Percentiles rank a stretch among this genome's conserved stretches.
Evolutionary conservation across 2,888 invertebrate genomes (phyloP).

Genomic region (Pyrrhia umbra): DNA sequence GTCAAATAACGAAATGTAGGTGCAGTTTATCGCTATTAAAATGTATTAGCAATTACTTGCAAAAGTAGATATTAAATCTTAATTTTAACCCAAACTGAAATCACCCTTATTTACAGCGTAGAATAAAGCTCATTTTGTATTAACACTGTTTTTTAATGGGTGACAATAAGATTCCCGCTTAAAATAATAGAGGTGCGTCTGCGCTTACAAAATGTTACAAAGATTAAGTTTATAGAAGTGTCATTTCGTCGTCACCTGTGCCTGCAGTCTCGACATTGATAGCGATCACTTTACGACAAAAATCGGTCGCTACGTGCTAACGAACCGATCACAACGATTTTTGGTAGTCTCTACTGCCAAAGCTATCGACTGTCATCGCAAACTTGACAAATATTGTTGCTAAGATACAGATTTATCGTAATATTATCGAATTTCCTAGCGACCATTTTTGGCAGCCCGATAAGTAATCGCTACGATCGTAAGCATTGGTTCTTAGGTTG

Average conservation of each 20-base stretch:
- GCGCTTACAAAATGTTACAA: slow-evolving; percentile 41
- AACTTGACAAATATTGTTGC: too few relatives aligned
- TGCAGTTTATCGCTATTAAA: slow-evolving; percentile 14
- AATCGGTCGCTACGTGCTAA: too few relatives aligned
- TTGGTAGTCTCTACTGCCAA: too few relatives aligned
- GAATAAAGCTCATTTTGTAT: slow-evolving; percentile 1
- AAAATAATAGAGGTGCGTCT: slow-evolving; percentile 45
- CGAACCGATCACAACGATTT: too few relatives aligned
- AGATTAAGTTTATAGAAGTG: slow-evolving; percentile 32
- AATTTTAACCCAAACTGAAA: slow-evolving; percentile 2
- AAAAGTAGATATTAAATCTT: neutral
- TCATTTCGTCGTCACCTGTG: neutral
- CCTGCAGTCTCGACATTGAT: too few relatives aligned
- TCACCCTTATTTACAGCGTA: slow-evolving; percentile 4
- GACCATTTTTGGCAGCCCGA: too few relatives aligned
- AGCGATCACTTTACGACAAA: too few relatives aligned
- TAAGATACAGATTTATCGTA: too few relatives aligned
- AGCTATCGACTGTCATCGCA: too few relatives aligned
- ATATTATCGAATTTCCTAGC: too few relatives aligned
- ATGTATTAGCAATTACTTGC: slow-evolving; percentile 19
- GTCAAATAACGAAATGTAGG: slow-evolving; percentile 14
- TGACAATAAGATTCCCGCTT: slow-evolving; percentile 39
- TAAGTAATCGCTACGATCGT: too few relatives aligned
- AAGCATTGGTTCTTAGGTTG: too few relatives aligned
- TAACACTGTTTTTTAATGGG: slow-evolving; percentile 21